A percentile compares a stretch with the other conserved stretches of the same genome.
Conservation (phyloP, 2,888 invertebrate species). For the Dynastes tityus region DNA sequence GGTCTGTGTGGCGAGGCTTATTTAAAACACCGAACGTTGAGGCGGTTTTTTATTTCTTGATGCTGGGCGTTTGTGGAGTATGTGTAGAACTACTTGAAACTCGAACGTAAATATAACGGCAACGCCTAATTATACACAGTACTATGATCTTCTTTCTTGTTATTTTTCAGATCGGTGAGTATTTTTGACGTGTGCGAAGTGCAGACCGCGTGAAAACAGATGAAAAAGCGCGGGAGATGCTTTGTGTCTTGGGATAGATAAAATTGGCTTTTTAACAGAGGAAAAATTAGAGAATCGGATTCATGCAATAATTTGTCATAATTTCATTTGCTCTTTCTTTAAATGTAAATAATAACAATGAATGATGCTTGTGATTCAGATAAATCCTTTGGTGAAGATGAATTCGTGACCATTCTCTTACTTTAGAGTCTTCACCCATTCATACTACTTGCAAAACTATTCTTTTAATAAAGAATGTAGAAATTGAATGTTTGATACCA, state of each 20-base stretch:
- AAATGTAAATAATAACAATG: not conserved
- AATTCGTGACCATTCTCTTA: not conserved
- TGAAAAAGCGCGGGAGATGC: not conserved
- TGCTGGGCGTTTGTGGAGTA: conserved; percentile 3
- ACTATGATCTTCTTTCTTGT: not conserved
- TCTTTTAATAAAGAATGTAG: no score
- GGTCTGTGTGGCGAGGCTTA: conserved; percentile 33
- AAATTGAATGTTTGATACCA: no score
- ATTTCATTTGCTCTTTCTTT: not conserved
- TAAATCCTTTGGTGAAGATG: not conserved
- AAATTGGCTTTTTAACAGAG: not conserved
- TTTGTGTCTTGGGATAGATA: not conserved
- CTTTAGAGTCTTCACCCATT: not conserved
- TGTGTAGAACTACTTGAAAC: conserved; percentile 34
- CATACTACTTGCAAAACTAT: no score
- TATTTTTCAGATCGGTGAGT: not conserved
- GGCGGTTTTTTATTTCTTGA: conserved; percentile 24
- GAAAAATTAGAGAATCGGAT: not conserved
- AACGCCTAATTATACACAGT: conserved; percentile 24
- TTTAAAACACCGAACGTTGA: conserved; percentile 26
- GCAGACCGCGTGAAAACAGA: not conserved
- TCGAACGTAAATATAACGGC: conserved; percentile 46
- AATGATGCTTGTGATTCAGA: not conserved
- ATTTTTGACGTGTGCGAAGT: not conserved
- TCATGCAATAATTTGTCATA: not conserved